Conservation (phyloP, 1,140 invertebrate species). For the Zaprionus gabonicus region DNA sequence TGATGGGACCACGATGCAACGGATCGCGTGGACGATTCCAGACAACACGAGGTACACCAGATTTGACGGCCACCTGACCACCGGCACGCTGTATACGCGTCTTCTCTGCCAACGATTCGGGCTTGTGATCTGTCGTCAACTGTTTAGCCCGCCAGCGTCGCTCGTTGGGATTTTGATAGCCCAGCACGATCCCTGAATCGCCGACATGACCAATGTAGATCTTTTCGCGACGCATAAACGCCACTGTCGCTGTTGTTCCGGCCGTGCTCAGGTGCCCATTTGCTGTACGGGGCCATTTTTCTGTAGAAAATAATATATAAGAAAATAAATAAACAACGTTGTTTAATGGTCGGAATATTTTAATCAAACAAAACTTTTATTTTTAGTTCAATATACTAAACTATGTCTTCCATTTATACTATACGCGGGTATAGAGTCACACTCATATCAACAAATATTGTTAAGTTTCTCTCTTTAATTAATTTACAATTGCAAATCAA, state of each 20-base stretch:
- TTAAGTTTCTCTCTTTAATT: slow-evolving; percentile 4
- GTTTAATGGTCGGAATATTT: background rate
- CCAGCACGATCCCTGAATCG: slow-evolving; percentile 97
- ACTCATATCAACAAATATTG: background rate
- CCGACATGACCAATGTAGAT: slow-evolving; percentile 99
- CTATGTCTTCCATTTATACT: background rate
- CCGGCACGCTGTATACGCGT: slow-evolving; percentile 94
- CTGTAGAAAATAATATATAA: slow-evolving; percentile 85
- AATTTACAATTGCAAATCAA: slow-evolving; percentile 7
- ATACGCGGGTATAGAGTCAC: background rate
- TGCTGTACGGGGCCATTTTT: slow-evolving; percentile 97
- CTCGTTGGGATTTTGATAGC: slow-evolving; percentile 89
- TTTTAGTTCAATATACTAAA: background rate
- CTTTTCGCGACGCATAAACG: slow-evolving; percentile 96
- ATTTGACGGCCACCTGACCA: slow-evolving; percentile 95
- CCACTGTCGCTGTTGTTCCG: slow-evolving; percentile 97
- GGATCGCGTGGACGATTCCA: slow-evolving; percentile 95
- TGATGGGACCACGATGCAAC: slow-evolving; percentile 89
- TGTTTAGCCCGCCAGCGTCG: slow-evolving; percentile 91
- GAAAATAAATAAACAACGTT: background rate
- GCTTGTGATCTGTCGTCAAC: slow-evolving; percentile 97
- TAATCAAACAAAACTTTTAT: background rate
- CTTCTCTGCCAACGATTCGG: slow-evolving; percentile 94
- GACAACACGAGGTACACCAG: slow-evolving; percentile 97
- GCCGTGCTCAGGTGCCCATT: slow-evolving; percentile 97